Evolutionary conservation across 2,113 vertebrate genomes (phyloP).

Genomic region (Heptranchias perlo): DNA sequence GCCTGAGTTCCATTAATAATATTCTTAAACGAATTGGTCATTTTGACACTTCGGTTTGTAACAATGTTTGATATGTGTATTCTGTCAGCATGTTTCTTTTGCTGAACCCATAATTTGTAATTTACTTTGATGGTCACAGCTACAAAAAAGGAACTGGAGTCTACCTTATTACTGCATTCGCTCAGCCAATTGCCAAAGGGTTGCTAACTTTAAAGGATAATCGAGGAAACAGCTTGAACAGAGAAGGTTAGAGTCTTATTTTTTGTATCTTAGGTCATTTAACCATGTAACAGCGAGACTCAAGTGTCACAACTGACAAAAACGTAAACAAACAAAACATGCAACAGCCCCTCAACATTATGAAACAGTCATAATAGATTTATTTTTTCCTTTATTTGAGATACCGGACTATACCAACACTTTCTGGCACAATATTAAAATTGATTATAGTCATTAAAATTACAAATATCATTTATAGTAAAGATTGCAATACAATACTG

Average conservation of each 20-base stretch:
- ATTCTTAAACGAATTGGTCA: not conserved
- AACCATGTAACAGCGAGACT: not conserved
- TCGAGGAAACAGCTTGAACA: not conserved
- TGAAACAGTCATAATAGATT: not conserved
- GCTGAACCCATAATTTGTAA: not conserved
- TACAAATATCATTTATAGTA: not conserved
- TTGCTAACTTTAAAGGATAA: not conserved
- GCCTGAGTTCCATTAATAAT: not conserved
- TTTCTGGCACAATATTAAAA: not conserved
- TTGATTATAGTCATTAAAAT: conserved; percentile 19
- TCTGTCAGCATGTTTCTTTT: not conserved
- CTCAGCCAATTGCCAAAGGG: not conserved
- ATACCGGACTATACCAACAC: not conserved
- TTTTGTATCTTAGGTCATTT: not conserved
- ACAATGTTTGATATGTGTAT: not conserved
- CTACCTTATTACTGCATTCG: not conserved
- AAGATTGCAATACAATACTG: conserved; percentile 23
- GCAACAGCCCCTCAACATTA: not conserved
- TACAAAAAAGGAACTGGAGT: not conserved
- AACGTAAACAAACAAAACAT: not conserved
- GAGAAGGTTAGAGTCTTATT: too few species aligned
- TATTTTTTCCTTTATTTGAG: not conserved
- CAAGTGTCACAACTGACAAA: not conserved
- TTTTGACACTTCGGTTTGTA: not conserved
- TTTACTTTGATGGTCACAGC: not conserved